Evolutionary conservation across 2,888 invertebrate genomes (phyloP).

Genomic region (Yponomeuta cagnagella): DNA sequence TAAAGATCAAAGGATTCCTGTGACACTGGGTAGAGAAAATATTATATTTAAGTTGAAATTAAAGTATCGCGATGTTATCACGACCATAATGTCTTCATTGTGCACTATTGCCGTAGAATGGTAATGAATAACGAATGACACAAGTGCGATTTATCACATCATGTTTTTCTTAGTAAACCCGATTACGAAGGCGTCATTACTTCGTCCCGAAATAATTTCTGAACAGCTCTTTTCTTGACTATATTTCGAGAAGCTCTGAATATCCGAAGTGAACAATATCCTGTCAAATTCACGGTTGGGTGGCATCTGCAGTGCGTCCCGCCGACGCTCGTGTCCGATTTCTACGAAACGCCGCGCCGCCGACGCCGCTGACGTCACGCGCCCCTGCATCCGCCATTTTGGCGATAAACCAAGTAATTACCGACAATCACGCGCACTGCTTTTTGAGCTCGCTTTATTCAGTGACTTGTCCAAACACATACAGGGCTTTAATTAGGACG

Average conservation of each 20-base stretch:
- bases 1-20: constrained; percentile 7
- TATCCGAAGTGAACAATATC: background rate
- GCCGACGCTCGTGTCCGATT: constrained; percentile 32
- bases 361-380: constrained; percentile 36
- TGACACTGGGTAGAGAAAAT: background rate
- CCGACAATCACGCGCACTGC: constrained; percentile 19
- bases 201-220: background rate
- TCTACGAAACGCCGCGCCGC: constrained; percentile 36
- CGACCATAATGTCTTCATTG: no score
- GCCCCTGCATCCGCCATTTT: constrained; percentile 55
- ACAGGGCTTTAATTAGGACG: background rate
- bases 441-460: constrained; percentile 9
- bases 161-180: no score
- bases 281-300: constrained; percentile 8
- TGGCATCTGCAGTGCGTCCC: constrained; percentile 4
- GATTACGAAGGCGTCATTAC: background rate
- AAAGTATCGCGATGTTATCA: no score
- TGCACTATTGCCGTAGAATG: no score
- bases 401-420: constrained; percentile 42
- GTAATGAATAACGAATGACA: no score
- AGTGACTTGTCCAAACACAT: background rate
- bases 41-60: background rate
- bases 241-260: background rate
- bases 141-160: no score
- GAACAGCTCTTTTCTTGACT: background rate